Evolutionary conservation across 2,113 vertebrate genomes (phyloP), one percentile per base, ranked within the genome.

Genomic region (Notarius lentiginosus): DNA sequence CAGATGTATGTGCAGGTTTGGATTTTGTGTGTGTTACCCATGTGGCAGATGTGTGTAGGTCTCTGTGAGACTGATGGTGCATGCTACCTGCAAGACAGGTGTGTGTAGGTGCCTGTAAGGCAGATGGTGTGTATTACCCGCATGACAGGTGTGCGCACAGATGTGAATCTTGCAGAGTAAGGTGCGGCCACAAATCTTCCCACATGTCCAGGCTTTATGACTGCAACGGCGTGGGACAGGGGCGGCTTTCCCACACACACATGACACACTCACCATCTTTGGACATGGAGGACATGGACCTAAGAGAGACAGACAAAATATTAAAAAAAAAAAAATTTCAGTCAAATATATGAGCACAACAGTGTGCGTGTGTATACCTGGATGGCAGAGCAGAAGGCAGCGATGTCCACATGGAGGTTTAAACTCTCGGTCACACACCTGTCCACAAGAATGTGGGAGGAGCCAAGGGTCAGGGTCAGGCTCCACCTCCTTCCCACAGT

Each of bases 221-320:
- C 98, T 98, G 93, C 98, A 99, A 88, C 98, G 96, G 49, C 97
- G 95, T 56, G 98, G 96, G 81, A 99, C 93, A 15, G 97, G 94
- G 72, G 93, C 96, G 2, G 96, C 97, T 83, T 97, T 98, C 87
- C 94, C 94, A 88, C 98, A 99, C 91, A 97, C 90, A 89, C 98
- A 99, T 6, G 96, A 94, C 8, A 94, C 96, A 1, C 95, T 94
- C 15, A 99, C 96, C 98, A 98, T 98, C 94, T 98, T 98, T 24
- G 98, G 98, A 90, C 98, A 99, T 1, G 98, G 97, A 0, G 98
- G 98, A 34, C 98, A 99, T 0, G 98, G 98, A 76, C 98, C 98
- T 99, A 87, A 51, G 30, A 85, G 20, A 84, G 63, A 91, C 49
- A 88, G 22, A 84, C 22, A 88, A 56, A 56, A 56, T 56, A 56